These are phyloP conservation scores for Thunnus albacares DNA, from an alignment of 2,797 vertebrate species.

Conservation along the genomic window DNA sequence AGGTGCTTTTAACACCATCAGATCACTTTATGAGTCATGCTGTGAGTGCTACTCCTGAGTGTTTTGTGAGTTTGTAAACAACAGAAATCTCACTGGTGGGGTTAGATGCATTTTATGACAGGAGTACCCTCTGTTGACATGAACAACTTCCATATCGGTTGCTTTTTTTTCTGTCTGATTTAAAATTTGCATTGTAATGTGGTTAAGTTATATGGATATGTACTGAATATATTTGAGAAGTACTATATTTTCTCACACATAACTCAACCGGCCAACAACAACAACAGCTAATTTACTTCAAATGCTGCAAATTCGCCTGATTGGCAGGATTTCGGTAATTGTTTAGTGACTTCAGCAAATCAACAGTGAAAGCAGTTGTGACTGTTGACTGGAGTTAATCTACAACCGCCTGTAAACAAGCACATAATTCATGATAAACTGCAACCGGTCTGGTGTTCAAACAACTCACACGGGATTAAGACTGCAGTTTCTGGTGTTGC, in stretches of 20 bases:
- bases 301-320: slow-evolving; percentile 55
- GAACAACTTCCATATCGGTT: not conserved
- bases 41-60: slow-evolving; percentile 15
- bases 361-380: slow-evolving; percentile 65
- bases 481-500: slow-evolving; percentile 41
- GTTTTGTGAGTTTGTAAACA: slow-evolving; percentile 46
- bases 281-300: slow-evolving; percentile 47
- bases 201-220: not conserved
- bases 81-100: slow-evolving; percentile 6
- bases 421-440: slow-evolving; percentile 68
- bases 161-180: not conserved
- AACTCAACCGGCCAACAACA: slow-evolving; percentile 18
- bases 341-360: slow-evolving; percentile 55
- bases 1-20: slow-evolving; percentile 62
- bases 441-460: slow-evolving; percentile 58
- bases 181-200: not conserved
- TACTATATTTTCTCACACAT: slow-evolving; percentile 2
- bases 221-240: slow-evolving; percentile 6
- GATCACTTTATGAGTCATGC: slow-evolving; percentile 32
- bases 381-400: slow-evolving; percentile 73
- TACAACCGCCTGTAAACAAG: slow-evolving; percentile 75
- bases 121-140: not conserved
- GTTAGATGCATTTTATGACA: slow-evolving; percentile 4
- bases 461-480: slow-evolving; percentile 51
- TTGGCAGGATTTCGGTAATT: slow-evolving; percentile 62